Conservation (phyloP, 2,888 invertebrate genomes). For the Yponomeuta sedellus region DNA sequence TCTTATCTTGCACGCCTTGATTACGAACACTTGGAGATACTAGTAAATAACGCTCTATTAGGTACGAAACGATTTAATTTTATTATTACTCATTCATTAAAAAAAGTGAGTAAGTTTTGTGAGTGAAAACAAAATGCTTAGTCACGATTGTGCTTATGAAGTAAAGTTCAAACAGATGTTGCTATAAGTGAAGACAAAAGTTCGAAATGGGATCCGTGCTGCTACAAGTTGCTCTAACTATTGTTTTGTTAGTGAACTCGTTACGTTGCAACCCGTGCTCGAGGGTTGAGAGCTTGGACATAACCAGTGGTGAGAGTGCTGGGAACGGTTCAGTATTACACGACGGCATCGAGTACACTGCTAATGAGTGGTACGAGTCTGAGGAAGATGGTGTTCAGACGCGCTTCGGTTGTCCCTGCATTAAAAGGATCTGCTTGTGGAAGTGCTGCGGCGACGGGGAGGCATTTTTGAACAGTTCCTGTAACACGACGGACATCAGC, state of each 20-base stretch:
- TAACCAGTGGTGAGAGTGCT: constrained; percentile 40
- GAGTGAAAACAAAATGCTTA: constrained; percentile 3
- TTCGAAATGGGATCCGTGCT: constrained; percentile 13
- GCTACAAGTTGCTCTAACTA: background rate
- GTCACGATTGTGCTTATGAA: background rate
- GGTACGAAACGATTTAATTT: constrained; percentile 35
- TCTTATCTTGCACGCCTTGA: constrained; percentile 52
- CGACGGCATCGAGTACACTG: constrained; percentile 45
- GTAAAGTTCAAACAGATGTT: background rate
- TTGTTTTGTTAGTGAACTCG: constrained; percentile 13
- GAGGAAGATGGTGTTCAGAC: constrained; percentile 32
- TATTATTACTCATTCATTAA: constrained; percentile 27
- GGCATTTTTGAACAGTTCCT: constrained; percentile 36
- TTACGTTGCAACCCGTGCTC: constrained; percentile 41
- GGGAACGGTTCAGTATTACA: constrained; percentile 47
- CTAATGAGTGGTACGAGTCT: constrained; percentile 45
- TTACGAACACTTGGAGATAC: constrained; percentile 52
- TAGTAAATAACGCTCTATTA: constrained; percentile 25
- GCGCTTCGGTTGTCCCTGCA: constrained; percentile 56
- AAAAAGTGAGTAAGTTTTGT: background rate
- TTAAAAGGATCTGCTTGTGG: constrained; percentile 51
- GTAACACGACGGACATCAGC: constrained; percentile 33
- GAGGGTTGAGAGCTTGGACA: constrained; percentile 48
- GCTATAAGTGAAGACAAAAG: background rate
- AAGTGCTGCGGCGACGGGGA: constrained; percentile 49